These are phyloP conservation scores for Tortricodes alternella DNA, from an alignment of 2,888 invertebrate genomes.

Conservation along the genomic window DNA sequence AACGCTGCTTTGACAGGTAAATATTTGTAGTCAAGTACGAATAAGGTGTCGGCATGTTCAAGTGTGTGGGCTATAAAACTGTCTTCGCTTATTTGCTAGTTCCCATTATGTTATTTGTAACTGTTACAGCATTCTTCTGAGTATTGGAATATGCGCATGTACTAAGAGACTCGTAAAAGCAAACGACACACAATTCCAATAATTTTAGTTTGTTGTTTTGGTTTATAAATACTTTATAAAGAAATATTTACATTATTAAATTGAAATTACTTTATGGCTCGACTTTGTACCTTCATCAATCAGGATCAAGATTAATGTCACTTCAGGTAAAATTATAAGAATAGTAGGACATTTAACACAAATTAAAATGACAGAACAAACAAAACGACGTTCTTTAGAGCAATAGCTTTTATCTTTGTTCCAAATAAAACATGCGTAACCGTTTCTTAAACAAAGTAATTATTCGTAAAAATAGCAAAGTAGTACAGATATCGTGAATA, in stretches of 20 bases:
- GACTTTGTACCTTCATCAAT: conserved; percentile 23
- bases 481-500: too few relatives aligned
- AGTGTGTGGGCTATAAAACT: conserved; percentile 25
- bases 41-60: conserved; percentile 51
- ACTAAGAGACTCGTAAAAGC: not conserved
- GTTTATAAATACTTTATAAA: not conserved
- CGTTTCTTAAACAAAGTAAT: too few relatives aligned
- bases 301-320: conserved; percentile 30
- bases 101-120: conserved; percentile 29
- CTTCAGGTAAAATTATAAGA: conserved; percentile 19
- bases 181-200: not conserved
- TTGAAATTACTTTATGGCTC: not conserved
- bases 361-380: not conserved
- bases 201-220: not conserved
- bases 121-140: conserved; percentile 22
- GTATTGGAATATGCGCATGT: conserved; percentile 8
- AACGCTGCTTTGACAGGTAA: conserved; percentile 81
- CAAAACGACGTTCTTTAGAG: too few relatives aligned
- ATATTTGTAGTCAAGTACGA: conserved; percentile 59
- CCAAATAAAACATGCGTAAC: too few relatives aligned
- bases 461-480: too few relatives aligned
- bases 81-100: conserved; percentile 27
- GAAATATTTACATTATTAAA: not conserved
- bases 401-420: too few relatives aligned
- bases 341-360: conserved; percentile 14